Evolutionary conservation across 1,140 invertebrate species (phyloP), one percentile per base, ranked within the genome.

Genomic region (Trachelipus rathkii): DNA sequence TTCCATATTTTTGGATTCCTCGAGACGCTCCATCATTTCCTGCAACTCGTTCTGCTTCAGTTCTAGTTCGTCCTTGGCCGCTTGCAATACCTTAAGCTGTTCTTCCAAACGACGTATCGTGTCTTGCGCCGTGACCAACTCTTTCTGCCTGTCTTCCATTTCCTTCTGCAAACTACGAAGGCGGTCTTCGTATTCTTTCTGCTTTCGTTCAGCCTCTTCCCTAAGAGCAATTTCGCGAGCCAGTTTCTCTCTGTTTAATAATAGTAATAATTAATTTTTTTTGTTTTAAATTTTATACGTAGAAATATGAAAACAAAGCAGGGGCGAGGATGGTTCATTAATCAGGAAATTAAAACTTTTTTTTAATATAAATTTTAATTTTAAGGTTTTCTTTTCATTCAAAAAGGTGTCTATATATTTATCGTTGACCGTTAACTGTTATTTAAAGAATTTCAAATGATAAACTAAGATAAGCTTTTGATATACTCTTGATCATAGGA

Each of bases 61-160:
- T 85, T 98, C 96, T 69, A 99, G 88, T 4, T 95, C 93, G 72
- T 97, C 95, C 79, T 99, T 98, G 87, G 99, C 96, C 19, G 91
- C 90, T 82, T 96, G 91, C 6, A 99, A 86, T 76, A 96, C 93
- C 80, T 92, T 89, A 43, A 99, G 85, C 83, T 98, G 95, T 81
- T 96, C 92, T 83, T 98, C 95, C 2, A 99, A 87, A 83, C 95
- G 92, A 85, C 96, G 95, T 71, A 95, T 96, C 83, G 97, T 97
- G 83, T 97, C 93, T 84, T 93, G 89, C 0, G 96, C 95, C 76
- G 91, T 90, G 6, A 94, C 83, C 43, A 98, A 85, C 84, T 98
- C 95, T 75, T 93, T 90, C 83, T 94, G 95, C 0, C 98, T 86
- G 82, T 91, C 89, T 82, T 97, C 94, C 44, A 86, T 84, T 82